Conservation (phyloP, 2,888 invertebrate species). For the Anaspis maculata region DNA sequence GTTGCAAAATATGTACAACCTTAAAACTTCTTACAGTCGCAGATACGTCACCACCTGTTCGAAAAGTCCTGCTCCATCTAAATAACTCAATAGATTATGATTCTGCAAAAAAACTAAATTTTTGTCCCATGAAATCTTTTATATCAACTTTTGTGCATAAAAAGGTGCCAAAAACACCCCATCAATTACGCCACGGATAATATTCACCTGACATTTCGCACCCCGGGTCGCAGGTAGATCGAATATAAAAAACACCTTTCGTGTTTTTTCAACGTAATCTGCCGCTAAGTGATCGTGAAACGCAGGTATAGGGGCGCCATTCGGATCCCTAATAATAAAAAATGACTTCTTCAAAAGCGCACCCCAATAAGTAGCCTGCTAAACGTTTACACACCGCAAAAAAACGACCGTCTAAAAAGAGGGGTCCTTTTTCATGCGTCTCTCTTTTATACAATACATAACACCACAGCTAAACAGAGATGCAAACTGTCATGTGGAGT, state of each 20-base stretch:
- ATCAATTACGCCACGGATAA: slow-evolving; percentile 20
- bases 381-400: slow-evolving; percentile 38
- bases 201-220: slow-evolving; percentile 26
- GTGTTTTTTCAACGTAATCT: slow-evolving; percentile 18
- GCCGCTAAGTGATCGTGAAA: slow-evolving; percentile 17
- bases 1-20: too few species aligned
- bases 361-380: slow-evolving; percentile 35
- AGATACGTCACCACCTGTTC: too few species aligned
- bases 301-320: too few species aligned
- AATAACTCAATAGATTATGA: too few species aligned
- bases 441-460: background rate
- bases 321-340: slow-evolving; percentile 30
- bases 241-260: slow-evolving; percentile 24
- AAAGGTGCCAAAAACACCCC: too few species aligned
- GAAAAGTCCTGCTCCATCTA: too few species aligned
- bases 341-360: slow-evolving; percentile 31
- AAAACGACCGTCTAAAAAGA: slow-evolving; percentile 31
- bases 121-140: too few species aligned
- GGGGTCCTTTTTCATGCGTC: slow-evolving; percentile 9
- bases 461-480: background rate
- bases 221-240: slow-evolving; percentile 17
- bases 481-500: too few species aligned
- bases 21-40: too few species aligned
- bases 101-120: too few species aligned
- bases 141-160: too few species aligned